A percentile compares a stretch with the other conserved stretches of the same genome.
phyloP scores from a whole-genome alignment of 2,888 invertebrate genomes.

The Melolontha melolontha region DNA sequence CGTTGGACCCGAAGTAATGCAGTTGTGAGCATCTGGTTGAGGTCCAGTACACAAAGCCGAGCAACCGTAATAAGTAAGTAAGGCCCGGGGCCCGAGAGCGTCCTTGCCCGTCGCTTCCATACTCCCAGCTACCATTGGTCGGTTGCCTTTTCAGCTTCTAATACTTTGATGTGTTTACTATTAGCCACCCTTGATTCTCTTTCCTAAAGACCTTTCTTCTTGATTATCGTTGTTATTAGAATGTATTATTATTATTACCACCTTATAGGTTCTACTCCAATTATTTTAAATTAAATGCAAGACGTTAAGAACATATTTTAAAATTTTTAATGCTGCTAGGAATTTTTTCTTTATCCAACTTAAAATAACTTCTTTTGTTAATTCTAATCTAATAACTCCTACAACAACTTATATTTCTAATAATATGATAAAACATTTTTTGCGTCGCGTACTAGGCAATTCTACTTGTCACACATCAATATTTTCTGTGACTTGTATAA shows the following conservation, averaged over 20 bases:
- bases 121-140: slow-evolving; percentile 37
- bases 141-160: slow-evolving; percentile 47
- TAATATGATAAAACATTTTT: too few species aligned
- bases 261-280: background rate
- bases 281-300: too few species aligned
- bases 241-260: slow-evolving; percentile 21
- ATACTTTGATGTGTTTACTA: slow-evolving; percentile 57
- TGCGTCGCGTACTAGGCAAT: too few species aligned
- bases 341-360: too few species aligned
- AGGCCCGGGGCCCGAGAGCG: slow-evolving; percentile 37
- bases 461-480: too few species aligned
- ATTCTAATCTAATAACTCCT: too few species aligned
- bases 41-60: slow-evolving; percentile 53
- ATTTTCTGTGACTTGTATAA: too few species aligned
- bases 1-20: slow-evolving; percentile 64
- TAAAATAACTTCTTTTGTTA: too few species aligned
- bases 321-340: too few species aligned
- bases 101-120: slow-evolving; percentile 10
- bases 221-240: slow-evolving; percentile 41
- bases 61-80: slow-evolving; percentile 50
- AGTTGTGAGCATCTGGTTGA: slow-evolving; percentile 63
- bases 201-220: slow-evolving; percentile 42
- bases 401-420: too few species aligned
- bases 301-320: too few species aligned
- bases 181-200: slow-evolving; percentile 25